phyloP scores from a whole-genome alignment of 2,113 vertebrate genomes.

The Raja brachyura region DNA sequence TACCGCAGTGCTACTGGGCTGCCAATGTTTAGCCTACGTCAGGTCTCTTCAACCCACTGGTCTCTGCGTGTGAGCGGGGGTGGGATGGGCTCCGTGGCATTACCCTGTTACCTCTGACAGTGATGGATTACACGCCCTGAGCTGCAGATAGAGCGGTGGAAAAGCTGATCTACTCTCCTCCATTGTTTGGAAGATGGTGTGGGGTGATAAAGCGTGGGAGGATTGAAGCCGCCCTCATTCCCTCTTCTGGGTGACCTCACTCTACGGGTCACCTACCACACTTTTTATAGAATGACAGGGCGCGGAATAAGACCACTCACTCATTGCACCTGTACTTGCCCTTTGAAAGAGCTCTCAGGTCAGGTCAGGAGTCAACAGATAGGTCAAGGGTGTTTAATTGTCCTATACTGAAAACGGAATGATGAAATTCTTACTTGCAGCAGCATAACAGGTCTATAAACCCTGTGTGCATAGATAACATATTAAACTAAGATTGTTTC shows the following conservation, averaged over 20 bases:
- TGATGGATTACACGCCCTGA: background rate
- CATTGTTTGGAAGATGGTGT: background rate
- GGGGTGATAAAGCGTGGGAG: background rate
- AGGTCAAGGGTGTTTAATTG: too few relatives aligned
- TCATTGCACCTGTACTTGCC: background rate
- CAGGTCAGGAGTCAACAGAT: too few relatives aligned
- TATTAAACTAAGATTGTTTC: too few relatives aligned
- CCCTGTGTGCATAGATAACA: too few relatives aligned
- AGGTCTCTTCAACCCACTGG: background rate
- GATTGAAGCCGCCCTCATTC: background rate
- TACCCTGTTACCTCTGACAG: background rate
- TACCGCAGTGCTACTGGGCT: too few relatives aligned
- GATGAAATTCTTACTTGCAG: too few relatives aligned
- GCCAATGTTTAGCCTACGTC: background rate
- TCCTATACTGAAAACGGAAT: too few relatives aligned
- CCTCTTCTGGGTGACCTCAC: background rate
- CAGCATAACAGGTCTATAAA: too few relatives aligned
- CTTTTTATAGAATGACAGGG: background rate
- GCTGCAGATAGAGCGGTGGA: background rate
- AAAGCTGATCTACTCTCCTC: background rate
- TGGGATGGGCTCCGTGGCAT: background rate
- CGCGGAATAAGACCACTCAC: background rate
- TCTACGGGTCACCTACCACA: background rate
- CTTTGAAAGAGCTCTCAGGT: background rate
- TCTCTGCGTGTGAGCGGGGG: too few relatives aligned